Percentiles rank a stretch among this genome's conserved stretches.
These are phyloP conservation scores for Styela clava DNA, from an alignment of 23 tunicate species.

Conservation along the genomic window DNA sequence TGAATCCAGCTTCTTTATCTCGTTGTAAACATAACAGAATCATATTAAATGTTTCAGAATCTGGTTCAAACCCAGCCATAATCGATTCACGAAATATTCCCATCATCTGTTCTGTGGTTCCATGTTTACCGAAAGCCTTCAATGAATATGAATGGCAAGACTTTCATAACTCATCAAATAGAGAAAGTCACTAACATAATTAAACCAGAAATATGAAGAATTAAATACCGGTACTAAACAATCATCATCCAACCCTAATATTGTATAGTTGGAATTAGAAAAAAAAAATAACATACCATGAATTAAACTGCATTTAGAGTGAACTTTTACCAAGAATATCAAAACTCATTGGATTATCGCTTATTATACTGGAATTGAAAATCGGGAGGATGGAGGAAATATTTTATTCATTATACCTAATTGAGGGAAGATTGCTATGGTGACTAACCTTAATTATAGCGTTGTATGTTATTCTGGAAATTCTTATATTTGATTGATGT, in stretches of 20 bases:
- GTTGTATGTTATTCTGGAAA: constrained; percentile 51
- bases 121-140: constrained; percentile 59
- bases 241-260: too few relatives aligned
- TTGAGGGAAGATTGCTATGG: too few relatives aligned
- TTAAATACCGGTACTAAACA: not conserved
- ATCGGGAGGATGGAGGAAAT: too few relatives aligned
- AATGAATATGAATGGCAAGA: not conserved
- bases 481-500: constrained; percentile 7
- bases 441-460: constrained; percentile 40
- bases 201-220: not conserved
- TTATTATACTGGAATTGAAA: too few relatives aligned
- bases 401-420: too few relatives aligned
- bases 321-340: too few relatives aligned
- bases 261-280: too few relatives aligned
- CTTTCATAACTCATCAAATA: not conserved
- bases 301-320: too few relatives aligned
- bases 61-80: constrained; percentile 65
- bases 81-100: constrained; percentile 56
- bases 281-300: too few relatives aligned
- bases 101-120: constrained; percentile 30
- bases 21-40: constrained; percentile 27
- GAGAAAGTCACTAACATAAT: not conserved
- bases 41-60: constrained; percentile 43
- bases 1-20: constrained; percentile 46
- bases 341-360: too few relatives aligned